Conservation (phyloP, 1,140 invertebrate species). For the Drosophila kanapiae region DNA sequence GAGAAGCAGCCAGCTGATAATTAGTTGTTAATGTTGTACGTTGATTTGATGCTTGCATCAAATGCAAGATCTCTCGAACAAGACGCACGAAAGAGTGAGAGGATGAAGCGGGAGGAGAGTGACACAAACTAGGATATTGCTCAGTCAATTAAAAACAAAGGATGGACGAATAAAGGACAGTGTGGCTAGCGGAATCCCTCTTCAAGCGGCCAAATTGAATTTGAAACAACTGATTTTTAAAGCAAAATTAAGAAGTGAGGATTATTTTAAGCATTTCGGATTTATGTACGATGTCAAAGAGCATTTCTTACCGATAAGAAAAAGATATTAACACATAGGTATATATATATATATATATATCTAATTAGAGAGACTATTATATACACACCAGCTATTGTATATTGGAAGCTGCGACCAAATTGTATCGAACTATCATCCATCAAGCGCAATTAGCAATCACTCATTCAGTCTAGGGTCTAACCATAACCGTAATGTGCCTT, state of each 20-base stretch:
- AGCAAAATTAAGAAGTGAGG: conserved; percentile 13
- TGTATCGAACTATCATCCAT: conserved; percentile 41
- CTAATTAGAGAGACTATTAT: conserved; percentile 23
- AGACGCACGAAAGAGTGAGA: conserved; percentile 13
- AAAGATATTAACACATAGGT: conserved; percentile 9
- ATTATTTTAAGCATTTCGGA: conserved; percentile 28
- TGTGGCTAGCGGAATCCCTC: conserved; percentile 7
- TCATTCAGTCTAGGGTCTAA: conserved; percentile 35
- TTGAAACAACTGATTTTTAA: conserved; percentile 46
- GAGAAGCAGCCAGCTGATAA: conserved; percentile 28
- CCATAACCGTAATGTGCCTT: conserved; percentile 67
- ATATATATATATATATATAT: conserved; percentile 17
- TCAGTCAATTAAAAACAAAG: conserved; percentile 73
- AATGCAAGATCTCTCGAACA: conserved; percentile 44
- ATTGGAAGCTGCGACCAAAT: conserved; percentile 54
- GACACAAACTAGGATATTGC: conserved; percentile 48
- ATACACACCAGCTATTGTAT: conserved; percentile 24
- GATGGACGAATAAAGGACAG: not conserved
- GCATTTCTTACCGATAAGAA: conserved; percentile 37
- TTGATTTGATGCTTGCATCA: conserved; percentile 45
- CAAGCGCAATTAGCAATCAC: conserved; percentile 73
- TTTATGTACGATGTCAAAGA: conserved; percentile 1
- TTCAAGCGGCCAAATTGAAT: conserved; percentile 56
- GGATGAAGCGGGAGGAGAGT: not conserved
- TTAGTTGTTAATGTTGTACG: conserved; percentile 62